phyloP scores from a whole-genome alignment of 2,113 vertebrate genomes.

The Pteruthius melanotis region DNA sequence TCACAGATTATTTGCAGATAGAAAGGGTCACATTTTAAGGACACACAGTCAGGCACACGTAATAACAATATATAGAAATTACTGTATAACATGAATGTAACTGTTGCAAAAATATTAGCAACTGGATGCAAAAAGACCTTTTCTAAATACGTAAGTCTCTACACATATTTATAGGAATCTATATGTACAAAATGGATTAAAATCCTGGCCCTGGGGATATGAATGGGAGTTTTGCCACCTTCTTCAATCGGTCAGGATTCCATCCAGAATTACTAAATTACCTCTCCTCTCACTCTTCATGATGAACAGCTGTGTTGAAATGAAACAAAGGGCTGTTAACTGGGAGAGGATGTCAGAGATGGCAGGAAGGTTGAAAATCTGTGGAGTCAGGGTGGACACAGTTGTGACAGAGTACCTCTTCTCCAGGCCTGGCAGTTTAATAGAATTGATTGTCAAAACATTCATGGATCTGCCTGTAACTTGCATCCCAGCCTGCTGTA shows the following conservation, averaged over 20 bases:
- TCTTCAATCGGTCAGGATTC: conserved; percentile 33
- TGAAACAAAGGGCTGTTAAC: conserved; percentile 46
- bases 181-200: not conserved
- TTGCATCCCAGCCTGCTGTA: not conserved
- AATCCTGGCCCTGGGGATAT: not conserved
- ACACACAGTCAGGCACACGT: rapidly evolving
- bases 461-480: not conserved
- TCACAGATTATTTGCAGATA: not conserved
- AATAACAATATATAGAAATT: not conserved
- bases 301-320: conserved; percentile 60
- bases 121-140: not conserved
- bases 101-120: not conserved
- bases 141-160: not conserved
- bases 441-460: not conserved
- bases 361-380: conserved; percentile 9
- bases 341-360: conserved; percentile 1
- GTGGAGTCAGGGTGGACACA: not conserved
- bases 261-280: conserved; percentile 59
- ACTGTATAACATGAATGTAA: not conserved
- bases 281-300: conserved; percentile 33
- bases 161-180: not conserved
- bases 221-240: conserved; percentile 36
- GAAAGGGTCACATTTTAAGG: not conserved
- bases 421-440: not conserved
- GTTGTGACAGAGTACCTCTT: not conserved